phyloP scores from a whole-genome alignment of 1,140 invertebrate genomes.

The Agraylea sexmaculata region DNA sequence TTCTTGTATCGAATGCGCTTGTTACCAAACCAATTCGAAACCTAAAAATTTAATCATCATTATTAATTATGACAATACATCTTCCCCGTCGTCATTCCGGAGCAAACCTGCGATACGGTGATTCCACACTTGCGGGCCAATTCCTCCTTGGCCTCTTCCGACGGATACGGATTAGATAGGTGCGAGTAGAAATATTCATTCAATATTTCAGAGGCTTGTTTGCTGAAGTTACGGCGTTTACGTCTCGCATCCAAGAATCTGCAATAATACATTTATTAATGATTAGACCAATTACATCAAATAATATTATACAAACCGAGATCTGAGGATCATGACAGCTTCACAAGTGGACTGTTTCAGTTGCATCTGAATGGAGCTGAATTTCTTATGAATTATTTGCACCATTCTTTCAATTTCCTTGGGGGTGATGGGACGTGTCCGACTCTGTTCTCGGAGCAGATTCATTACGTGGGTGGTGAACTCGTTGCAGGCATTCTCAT shows the following conservation, averaged over 20 bases:
- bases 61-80: conserved; percentile 1
- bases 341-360: conserved; percentile 99
- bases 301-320: conserved; percentile 35
- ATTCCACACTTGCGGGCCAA: conserved; percentile 98
- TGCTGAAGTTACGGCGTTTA: conserved; percentile 98
- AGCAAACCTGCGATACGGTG: conserved; percentile 58
- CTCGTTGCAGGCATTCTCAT: conserved; percentile 98
- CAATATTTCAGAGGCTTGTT: conserved; percentile 98
- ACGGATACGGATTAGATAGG: conserved; percentile 98
- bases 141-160: conserved; percentile 99
- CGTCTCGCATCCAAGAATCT: conserved; percentile 94
- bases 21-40: conserved; percentile 99
- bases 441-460: conserved; percentile 90
- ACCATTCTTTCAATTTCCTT: conserved; percentile 99
- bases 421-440: conserved; percentile 89
- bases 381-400: conserved; percentile 99
- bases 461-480: conserved; percentile 99
- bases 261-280: conserved; percentile 27
- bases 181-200: conserved; percentile 99
- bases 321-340: conserved; percentile 98
- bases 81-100: not conserved
- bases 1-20: conserved; percentile 99
- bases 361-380: conserved; percentile 99
- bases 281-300: not conserved
- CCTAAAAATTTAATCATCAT: conserved; percentile 43